Evolutionary conservation across 1,140 invertebrate genomes (phyloP).

Genomic region (Caenorhabditis briggsae): DNA sequence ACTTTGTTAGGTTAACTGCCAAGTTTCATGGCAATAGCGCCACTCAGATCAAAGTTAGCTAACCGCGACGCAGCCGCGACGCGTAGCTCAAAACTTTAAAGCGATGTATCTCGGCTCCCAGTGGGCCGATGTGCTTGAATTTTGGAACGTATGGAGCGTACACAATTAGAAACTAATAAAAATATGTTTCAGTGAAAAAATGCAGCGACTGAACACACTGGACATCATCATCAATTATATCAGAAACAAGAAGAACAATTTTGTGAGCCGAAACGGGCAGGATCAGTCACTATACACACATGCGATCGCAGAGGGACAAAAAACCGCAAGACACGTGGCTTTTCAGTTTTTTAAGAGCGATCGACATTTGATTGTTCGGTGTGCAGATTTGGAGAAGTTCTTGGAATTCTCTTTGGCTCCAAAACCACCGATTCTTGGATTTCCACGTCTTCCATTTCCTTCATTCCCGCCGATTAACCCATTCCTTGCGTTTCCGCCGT

Average conservation of each 20-base stretch:
- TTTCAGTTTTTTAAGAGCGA: slow-evolving; percentile 37
- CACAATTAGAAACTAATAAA: not conserved
- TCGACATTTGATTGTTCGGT: slow-evolving; percentile 12
- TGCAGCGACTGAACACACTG: slow-evolving; percentile 30
- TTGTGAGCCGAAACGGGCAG: slow-evolving; percentile 17
- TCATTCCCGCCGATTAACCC: not conserved
- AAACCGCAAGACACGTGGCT: not conserved
- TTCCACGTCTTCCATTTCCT: not conserved
- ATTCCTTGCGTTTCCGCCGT: not conserved
- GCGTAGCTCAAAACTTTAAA: too few relatives aligned
- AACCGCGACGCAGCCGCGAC: too few relatives aligned
- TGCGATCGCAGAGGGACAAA: slow-evolving; percentile 12
- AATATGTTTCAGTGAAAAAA: slow-evolving; percentile 35
- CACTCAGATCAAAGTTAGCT: too few relatives aligned
- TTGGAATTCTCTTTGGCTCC: not conserved
- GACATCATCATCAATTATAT: slow-evolving; percentile 40
- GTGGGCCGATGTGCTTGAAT: not conserved
- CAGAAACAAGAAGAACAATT: slow-evolving; percentile 40
- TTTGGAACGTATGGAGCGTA: too few relatives aligned
- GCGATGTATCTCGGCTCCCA: too few relatives aligned
- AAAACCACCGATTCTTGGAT: not conserved
- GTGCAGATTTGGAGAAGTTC: slow-evolving; percentile 12
- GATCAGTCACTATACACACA: slow-evolving; percentile 24
- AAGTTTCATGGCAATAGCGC: too few relatives aligned
- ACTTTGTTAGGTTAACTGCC: too few relatives aligned